These are phyloP conservation scores for Aphis craccivora DNA, from an alignment of 1,140 invertebrate species.

Conservation along the genomic window DNA sequence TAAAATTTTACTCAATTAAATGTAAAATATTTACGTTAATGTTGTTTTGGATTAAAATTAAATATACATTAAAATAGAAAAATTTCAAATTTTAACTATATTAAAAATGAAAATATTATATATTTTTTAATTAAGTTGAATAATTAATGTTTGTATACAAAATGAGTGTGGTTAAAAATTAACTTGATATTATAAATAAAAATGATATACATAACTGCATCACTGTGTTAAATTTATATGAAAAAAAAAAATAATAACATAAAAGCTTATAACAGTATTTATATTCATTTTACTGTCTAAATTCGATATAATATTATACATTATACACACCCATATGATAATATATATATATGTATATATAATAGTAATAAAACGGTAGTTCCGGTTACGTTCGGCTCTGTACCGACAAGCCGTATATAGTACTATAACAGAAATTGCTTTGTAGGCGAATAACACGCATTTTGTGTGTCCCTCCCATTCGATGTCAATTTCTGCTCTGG, in stretches of 20 bases:
- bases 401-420: slow-evolving; percentile 11
- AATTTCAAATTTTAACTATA: no score
- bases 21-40: background rate
- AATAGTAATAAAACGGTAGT: slow-evolving; percentile 19
- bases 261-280: background rate
- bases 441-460: slow-evolving; percentile 26
- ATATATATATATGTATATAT: background rate
- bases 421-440: slow-evolving; percentile 25
- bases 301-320: slow-evolving; percentile 17
- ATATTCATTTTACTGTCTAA: slow-evolving; percentile 15
- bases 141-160: background rate
- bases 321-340: background rate
- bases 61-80: no score
- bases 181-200: background rate
- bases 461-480: background rate
- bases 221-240: background rate
- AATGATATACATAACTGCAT: background rate
- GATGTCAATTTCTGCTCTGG: slow-evolving; percentile 29
- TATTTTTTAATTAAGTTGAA: background rate
- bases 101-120: no score
- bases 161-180: background rate
- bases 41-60: background rate
- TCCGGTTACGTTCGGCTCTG: background rate
- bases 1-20: background rate
- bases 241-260: background rate